phyloP scores from a whole-genome alignment of 2,888 invertebrate genomes.

The Apamea epomidion region DNA sequence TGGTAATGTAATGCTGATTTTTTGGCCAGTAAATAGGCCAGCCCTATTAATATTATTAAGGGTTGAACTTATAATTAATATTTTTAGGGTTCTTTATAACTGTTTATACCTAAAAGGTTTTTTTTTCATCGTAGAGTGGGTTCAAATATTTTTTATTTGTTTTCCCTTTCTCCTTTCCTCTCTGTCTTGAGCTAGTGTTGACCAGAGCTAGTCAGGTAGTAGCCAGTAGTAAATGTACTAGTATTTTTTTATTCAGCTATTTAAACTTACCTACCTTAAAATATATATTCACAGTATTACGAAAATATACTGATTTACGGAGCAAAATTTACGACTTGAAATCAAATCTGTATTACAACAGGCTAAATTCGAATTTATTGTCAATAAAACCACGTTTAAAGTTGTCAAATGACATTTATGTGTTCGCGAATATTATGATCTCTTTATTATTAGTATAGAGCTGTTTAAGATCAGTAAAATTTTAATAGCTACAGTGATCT shows the following conservation, averaged over 20 bases:
- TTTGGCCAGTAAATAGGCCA: too few relatives aligned
- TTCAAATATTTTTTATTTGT: background rate
- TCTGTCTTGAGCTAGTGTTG: too few relatives aligned
- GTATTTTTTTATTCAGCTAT: too few relatives aligned
- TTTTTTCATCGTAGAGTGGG: too few relatives aligned
- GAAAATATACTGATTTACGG: background rate
- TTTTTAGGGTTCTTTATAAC: background rate
- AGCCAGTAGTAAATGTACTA: too few relatives aligned
- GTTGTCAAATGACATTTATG: slow-evolving; percentile 46
- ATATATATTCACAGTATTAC: slow-evolving; percentile 8
- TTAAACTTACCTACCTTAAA: background rate
- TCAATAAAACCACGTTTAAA: slow-evolving; percentile 46
- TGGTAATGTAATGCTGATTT: too few relatives aligned
- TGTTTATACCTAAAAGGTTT: background rate
- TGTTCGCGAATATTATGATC: slow-evolving; percentile 39
- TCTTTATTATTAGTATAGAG: slow-evolving; percentile 18
- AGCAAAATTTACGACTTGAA: slow-evolving; percentile 26
- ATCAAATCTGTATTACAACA: slow-evolving; percentile 3
- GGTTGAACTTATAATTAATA: background rate
- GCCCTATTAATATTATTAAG: background rate
- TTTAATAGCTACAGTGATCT: slow-evolving; percentile 2
- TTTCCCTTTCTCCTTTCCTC: too few relatives aligned
- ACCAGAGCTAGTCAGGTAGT: too few relatives aligned
- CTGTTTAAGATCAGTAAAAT: slow-evolving; percentile 14
- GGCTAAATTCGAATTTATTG: slow-evolving; percentile 35